Evolutionary conservation across 2,797 vertebrate species (phyloP), one percentile per base, ranked within the genome.

Genomic region (Gila robusta): DNA sequence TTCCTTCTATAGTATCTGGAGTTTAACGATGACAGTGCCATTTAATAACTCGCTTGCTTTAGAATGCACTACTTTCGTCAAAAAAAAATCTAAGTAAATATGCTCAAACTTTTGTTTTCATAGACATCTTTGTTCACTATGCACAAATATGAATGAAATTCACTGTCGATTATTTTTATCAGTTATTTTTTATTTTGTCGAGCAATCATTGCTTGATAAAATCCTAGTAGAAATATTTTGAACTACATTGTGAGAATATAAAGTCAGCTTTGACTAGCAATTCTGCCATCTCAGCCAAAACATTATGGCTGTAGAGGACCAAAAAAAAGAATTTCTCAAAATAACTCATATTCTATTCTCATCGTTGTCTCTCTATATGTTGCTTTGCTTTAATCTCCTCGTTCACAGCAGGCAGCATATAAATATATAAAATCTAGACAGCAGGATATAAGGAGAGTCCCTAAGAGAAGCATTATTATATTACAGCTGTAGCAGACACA

Each of bases 391-490:
- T 84, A 81, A 90, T 86, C 76, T 85, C 62, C 62, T 80, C 56
- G 44, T 70, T 74, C 44, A 59, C 84, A 32, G 37, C 41, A 87
- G 83, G 86, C 69, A 73, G 86, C 64, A 87, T 78, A 90, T 78
- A 87, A 85, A 89, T 70, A 87, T 80, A 90, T 71, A 85, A 87
- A 87, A 88, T 56, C 69, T 39, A 56, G 64, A 37, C 37, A 81
- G 35, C 49, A 70, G 73, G 81, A 83, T 77, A 67, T 54, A 82
- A 86, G 52, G 78, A 70, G 84, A 88, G 79, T 70, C 52, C 77
- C 86, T 79, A 49, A 81, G 81, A 90, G 80, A 76, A 84, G 44
- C 73, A 84, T 89, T 90, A 90, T 84, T 79, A 86, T 82, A 86
- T 86, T 87, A 88, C 74, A 87, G 73, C 73, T 69, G 86, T 49